A percentile compares a stretch with the other conserved stretches of the same genome.
phyloP scores from a whole-genome alignment of 2,797 vertebrate genomes.

The Melanotaenia trifasciata region DNA sequence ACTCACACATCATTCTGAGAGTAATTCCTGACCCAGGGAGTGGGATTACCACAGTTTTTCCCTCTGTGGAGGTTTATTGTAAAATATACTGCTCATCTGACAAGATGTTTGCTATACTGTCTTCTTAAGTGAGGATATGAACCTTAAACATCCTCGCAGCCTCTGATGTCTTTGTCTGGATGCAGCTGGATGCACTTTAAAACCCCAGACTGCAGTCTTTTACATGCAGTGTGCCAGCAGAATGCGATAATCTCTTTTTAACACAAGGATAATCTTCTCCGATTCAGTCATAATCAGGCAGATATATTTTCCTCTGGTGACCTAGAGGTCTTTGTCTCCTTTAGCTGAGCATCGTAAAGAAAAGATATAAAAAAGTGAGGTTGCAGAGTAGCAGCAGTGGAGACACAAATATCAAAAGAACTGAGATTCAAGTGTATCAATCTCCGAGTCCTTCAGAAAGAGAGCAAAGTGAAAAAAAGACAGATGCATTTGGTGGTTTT shows the following conservation, averaged over 20 bases:
- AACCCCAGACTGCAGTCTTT: slow-evolving; percentile 36
- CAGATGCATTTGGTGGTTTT: slow-evolving; percentile 1
- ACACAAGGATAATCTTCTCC: slow-evolving; percentile 62
- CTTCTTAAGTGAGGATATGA: slow-evolving; percentile 44
- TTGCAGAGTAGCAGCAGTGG: slow-evolving; percentile 13
- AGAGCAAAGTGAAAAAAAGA: slow-evolving; percentile 1
- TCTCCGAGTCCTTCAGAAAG: slow-evolving; percentile 54
- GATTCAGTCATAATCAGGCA: slow-evolving; percentile 57
- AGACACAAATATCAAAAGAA: slow-evolving; percentile 40
- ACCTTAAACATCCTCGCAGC: slow-evolving; percentile 24
- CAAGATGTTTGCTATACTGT: slow-evolving; percentile 34
- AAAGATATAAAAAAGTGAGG: slow-evolving; percentile 8
- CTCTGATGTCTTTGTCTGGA: slow-evolving; percentile 45
- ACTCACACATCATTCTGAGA: background rate
- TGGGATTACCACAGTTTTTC: background rate
- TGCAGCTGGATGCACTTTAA: slow-evolving; percentile 32
- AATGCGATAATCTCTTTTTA: slow-evolving; percentile 60
- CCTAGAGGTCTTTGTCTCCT: slow-evolving; percentile 37
- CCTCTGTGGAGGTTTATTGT: slow-evolving; percentile 2
- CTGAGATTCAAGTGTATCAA: slow-evolving; percentile 48
- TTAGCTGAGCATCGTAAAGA: slow-evolving; percentile 12
- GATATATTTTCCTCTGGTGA: slow-evolving; percentile 63
- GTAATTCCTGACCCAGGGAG: slow-evolving; percentile 5
- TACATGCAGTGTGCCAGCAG: slow-evolving; percentile 9
- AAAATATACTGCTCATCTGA: background rate